Base-by-base conservation (phyloP, 2,888 invertebrate genomes). In the Eupithecia tripunctaria region DNA sequence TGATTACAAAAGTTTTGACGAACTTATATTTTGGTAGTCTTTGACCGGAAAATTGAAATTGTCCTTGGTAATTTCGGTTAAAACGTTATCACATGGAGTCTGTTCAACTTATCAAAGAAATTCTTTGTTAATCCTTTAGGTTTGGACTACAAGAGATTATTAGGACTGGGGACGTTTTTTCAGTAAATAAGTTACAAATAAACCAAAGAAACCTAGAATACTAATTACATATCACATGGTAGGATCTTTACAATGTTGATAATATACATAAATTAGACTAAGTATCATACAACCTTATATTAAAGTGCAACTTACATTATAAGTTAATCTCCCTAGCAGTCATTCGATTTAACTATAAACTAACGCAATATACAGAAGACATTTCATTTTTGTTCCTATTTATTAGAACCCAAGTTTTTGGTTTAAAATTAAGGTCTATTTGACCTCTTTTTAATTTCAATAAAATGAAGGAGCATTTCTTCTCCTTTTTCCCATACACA, bases 301-400 rank as follows among this genome's bases (percentile, higher is more conserved):
- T 88, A 87, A 87, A 87, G 83, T 92, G 91, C 89, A 88, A 87
- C 91, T 91, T 92, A 91, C 81, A 85, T 84, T n/a, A 5, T 89
- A 89, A 80, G 85, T 91, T 91, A 91, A 91, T 91, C 91, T 91
- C 90, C 88, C 89, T 91, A 90, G 88, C 91, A 92, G 91, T 93
- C 92, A 89, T 89, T 91, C 88, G 87, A 90, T 90, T 90, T 87
- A 89, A 89, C 91, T 92, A 92, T 88, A 89, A 88, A 36, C 64
- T 64, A 64, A 64, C 64, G 64, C 69, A 51, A 68, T 89, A 89
- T 84, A 89, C 88, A 88, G 81, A 90, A 91, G 89, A 92, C 36
- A 41, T 64, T 63, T 21, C 21, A 12, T n/a, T 12, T 38, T 38
- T 64, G 25, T 36, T 64, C n/a, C n/a, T 36, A 41, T n/a, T 56